These are phyloP conservation scores for Sitta carolinensis DNA, from an alignment of 2,797 vertebrate genomes.

Conservation along the genomic window DNA sequence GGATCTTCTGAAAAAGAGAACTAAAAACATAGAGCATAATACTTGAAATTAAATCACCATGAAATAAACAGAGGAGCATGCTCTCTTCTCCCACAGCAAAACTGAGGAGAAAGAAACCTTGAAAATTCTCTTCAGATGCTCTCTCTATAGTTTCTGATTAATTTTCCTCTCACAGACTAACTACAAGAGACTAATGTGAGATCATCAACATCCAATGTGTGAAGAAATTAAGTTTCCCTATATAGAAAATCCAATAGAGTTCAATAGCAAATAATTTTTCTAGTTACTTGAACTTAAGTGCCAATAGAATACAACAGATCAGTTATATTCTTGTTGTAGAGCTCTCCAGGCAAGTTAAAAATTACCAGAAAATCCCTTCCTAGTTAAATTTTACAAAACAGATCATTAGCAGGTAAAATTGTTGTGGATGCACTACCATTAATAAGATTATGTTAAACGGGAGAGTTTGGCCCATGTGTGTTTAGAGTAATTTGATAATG, in stretches of 20 bases:
- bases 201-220: not conserved
- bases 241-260: conserved; percentile 6
- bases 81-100: not conserved
- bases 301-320: not conserved
- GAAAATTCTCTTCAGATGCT: not conserved
- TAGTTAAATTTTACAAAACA: not conserved
- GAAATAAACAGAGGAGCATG: not conserved
- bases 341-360: not conserved
- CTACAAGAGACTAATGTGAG: not conserved
- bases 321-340: not conserved
- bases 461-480: not conserved
- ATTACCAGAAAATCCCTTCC: not conserved
- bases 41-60: not conserved
- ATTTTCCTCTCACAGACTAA: conserved; percentile 14
- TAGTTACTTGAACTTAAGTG: not conserved
- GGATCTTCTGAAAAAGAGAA: not conserved
- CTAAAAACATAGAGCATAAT: not conserved
- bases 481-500: not conserved
- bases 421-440: not conserved
- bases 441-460: not conserved
- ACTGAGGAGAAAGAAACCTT: not conserved
- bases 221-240: conserved; percentile 12
- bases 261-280: conserved; percentile 47
- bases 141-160: not conserved
- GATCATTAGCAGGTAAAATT: not conserved